Conservation (phyloP, 2,113 vertebrate genomes). For the Spea multiplicata region DNA sequence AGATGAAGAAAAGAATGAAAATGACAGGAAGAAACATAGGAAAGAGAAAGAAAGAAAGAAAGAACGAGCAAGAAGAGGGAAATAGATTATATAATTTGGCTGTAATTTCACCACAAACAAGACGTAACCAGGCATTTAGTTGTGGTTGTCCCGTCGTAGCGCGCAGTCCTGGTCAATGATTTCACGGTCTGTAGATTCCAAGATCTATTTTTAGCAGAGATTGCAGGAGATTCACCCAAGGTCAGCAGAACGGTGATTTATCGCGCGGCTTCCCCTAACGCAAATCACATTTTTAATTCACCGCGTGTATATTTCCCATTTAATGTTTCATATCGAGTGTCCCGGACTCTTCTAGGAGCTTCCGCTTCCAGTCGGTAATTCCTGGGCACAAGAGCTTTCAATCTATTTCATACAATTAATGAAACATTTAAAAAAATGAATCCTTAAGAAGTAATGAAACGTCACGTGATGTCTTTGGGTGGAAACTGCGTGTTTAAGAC, state of each 20-base stretch:
- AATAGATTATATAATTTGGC: neutral
- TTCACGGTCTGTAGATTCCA: constrained; percentile 28
- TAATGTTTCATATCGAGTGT: neutral
- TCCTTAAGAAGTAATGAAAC: too few relatives aligned
- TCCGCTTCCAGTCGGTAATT: neutral
- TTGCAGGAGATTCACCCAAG: constrained; percentile 24
- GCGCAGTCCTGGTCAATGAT: constrained; percentile 18
- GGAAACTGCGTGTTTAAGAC: too few relatives aligned
- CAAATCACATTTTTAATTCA: neutral
- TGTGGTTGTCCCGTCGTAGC: neutral
- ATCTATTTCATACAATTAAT: too few relatives aligned
- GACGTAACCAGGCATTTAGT: constrained; percentile 5
- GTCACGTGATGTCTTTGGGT: too few relatives aligned
- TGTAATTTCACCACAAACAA: constrained; percentile 5
- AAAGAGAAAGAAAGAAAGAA: too few relatives aligned
- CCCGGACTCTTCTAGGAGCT: neutral
- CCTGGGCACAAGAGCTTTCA: too few relatives aligned
- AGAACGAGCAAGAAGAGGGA: neutral
- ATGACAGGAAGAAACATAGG: neutral
- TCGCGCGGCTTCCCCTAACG: neutral
- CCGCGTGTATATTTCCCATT: neutral
- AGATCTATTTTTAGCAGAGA: constrained; percentile 35
- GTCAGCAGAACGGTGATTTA: neutral
- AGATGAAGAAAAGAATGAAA: neutral
- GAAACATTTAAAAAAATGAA: too few relatives aligned